These are phyloP conservation scores for Zophobas morio DNA, from an alignment of 1,140 invertebrate genomes.

Conservation along the genomic window DNA sequence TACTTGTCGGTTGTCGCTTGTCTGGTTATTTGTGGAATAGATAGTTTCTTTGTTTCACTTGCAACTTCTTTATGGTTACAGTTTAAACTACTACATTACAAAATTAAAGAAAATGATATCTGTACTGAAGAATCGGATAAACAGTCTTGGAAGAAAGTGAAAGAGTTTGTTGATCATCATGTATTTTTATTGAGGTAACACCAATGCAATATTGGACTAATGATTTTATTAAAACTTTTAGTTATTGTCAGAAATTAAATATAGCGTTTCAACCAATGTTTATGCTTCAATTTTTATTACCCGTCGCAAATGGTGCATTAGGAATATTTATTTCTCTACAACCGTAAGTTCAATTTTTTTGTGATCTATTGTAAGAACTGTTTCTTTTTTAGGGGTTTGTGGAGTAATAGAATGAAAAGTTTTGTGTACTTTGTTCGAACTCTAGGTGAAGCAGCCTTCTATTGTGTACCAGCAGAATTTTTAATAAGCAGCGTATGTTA, in stretches of 20 bases:
- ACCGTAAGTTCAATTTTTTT: not conserved
- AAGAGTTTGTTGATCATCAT: not conserved
- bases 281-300: not conserved
- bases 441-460: not conserved
- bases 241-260: not conserved
- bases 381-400: not conserved
- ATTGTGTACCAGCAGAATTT: conserved; percentile 1
- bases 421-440: not conserved
- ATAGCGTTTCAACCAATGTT: not conserved
- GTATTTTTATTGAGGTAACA: not conserved
- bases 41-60: not conserved
- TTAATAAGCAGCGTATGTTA: not conserved
- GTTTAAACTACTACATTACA: not conserved
- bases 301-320: not conserved
- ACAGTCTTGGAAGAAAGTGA: too few species aligned
- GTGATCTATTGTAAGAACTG: not conserved
- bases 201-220: not conserved
- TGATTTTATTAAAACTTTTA: not conserved
- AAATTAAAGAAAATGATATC: not conserved
- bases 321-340: not conserved
- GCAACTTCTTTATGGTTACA: not conserved
- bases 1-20: not conserved
- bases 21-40: not conserved
- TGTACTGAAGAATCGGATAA: too few species aligned
- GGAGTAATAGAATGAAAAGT: conserved; percentile 5